Percentiles rank a stretch among this genome's conserved stretches.
These are phyloP conservation scores for Kradibia gibbosae DNA, from an alignment of 1,140 invertebrate genomes.

Conservation along the genomic window DNA sequence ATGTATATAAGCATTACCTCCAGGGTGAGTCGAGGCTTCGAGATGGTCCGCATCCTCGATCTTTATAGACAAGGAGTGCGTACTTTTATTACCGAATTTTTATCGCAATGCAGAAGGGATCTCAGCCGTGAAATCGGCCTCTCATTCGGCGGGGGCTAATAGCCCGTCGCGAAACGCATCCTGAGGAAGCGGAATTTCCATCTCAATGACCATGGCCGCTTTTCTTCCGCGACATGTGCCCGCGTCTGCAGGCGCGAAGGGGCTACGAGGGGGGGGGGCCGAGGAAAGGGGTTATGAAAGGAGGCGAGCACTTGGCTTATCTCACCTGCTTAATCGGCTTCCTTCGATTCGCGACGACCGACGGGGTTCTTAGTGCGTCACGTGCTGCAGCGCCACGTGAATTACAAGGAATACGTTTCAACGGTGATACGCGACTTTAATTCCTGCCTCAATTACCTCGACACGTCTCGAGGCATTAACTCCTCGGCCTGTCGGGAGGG, in stretches of 20 bases:
- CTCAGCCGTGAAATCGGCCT: no score
- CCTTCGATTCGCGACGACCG: background rate
- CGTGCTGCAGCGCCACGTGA: background rate
- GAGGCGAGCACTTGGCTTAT: slow-evolving; percentile 18
- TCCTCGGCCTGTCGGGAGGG: no score
- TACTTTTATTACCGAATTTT: no score
- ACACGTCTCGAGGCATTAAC: slow-evolving; percentile 29
- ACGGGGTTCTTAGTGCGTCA: slow-evolving; percentile 13
- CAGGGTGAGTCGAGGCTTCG: no score
- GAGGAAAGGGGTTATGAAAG: background rate
- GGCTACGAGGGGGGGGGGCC: background rate
- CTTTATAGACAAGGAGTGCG: no score
- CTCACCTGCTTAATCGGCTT: slow-evolving; percentile 16
- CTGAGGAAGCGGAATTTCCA: background rate
- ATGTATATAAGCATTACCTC: no score
- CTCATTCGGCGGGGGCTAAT: no score
- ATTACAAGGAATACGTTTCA: slow-evolving; percentile 44
- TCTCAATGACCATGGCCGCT: background rate
- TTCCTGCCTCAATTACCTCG: slow-evolving; percentile 37
- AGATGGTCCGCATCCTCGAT: no score
- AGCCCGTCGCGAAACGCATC: no score
- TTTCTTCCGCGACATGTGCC: no score
- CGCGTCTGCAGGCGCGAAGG: no score
- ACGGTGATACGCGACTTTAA: slow-evolving; percentile 3
- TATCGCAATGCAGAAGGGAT: no score